Conservation (phyloP, 1,140 invertebrate species). For the Orussus abietinus region DNA sequence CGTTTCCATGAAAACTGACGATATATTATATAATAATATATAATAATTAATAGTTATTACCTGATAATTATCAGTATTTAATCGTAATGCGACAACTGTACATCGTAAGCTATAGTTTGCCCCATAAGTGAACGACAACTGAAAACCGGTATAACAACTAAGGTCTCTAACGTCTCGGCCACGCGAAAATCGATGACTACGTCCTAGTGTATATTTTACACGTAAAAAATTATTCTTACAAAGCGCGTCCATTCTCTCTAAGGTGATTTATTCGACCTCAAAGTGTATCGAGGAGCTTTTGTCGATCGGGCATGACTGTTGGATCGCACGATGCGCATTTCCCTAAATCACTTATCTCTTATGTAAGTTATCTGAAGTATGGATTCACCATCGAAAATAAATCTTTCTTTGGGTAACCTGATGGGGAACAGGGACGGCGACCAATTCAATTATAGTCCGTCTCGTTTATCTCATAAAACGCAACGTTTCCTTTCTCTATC, state of each 20-base stretch:
- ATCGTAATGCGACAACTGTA: slow-evolving; percentile 25
- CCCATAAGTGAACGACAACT: neutral
- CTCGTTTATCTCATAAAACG: too few species aligned
- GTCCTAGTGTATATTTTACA: slow-evolving; percentile 16
- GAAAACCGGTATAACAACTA: neutral
- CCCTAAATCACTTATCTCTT: slow-evolving; percentile 13
- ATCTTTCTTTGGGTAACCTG: slow-evolving; percentile 16
- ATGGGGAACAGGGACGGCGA: slow-evolving; percentile 21
- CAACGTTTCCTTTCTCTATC: too few species aligned
- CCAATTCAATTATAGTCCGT: slow-evolving; percentile 15
- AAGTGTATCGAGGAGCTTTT: slow-evolving; percentile 9
- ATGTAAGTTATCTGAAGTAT: slow-evolving; percentile 16
- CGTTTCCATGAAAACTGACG: slow-evolving; percentile 25
- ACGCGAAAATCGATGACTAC: slow-evolving; percentile 7
- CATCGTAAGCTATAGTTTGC: slow-evolving; percentile 10
- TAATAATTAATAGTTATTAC: slow-evolving; percentile 29
- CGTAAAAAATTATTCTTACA: slow-evolving; percentile 26
- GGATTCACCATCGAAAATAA: slow-evolving; percentile 18
- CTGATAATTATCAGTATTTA: slow-evolving; percentile 24
- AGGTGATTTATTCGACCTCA: slow-evolving; percentile 8
- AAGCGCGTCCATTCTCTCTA: slow-evolving; percentile 18
- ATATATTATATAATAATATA: slow-evolving; percentile 29
- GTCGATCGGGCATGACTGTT: slow-evolving; percentile 11
- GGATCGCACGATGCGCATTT: slow-evolving; percentile 16
- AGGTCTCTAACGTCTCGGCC: slow-evolving; percentile 1